Base-by-base conservation (phyloP, 1,140 invertebrate species). In the Pseudomyrmex concolor region DNA sequence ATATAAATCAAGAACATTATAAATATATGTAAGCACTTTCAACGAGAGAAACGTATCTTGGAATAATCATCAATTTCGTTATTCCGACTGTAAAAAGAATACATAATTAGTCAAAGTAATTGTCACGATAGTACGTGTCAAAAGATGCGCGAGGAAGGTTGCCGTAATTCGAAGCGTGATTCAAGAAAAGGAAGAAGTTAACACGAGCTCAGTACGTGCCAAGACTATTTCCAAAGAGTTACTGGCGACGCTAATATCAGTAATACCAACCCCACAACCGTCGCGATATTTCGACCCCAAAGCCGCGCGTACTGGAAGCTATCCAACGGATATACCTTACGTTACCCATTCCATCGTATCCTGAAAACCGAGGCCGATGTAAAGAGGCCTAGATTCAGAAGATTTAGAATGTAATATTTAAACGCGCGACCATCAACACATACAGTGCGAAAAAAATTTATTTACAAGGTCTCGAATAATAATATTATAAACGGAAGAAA, bases 221-320 rank as follows among this genome's bases (percentile, higher is more conserved):
- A 91, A 91, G 88, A 86, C 87, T 87, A 89, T 92, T 92, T 86
- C 80, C 76, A 86, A 90, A 91, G 90, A 92, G 88, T 92, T 91
- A 92, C 87, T 83, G 88, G 84, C 86, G 86, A 92, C 88, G 88
- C 89, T 92, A 91, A 92, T 92, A 91, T 91, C 91, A 84, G 89
- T 91, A 91, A 91, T 91, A 90, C 86, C 84, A 72, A 83, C 73
- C 83, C 77, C 89, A 77, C 88, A 87, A 90, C 86, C 88, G 45
- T 87, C 84, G 84, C 86, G 77, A 66, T 87, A 89, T 88, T 88
- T 80, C 83, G 72, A 83, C 60, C 80, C 62, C 55, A 86, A 88
- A 86, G 82, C 64, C 80, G 74, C 64, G 73, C 64, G 73, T 68
- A 89, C 90, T 90, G 90, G 90, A 91, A 91, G 51, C 84, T 64